Evolutionary conservation across 2,888 invertebrate genomes (phyloP).

Genomic region (Phortica magna): DNA sequence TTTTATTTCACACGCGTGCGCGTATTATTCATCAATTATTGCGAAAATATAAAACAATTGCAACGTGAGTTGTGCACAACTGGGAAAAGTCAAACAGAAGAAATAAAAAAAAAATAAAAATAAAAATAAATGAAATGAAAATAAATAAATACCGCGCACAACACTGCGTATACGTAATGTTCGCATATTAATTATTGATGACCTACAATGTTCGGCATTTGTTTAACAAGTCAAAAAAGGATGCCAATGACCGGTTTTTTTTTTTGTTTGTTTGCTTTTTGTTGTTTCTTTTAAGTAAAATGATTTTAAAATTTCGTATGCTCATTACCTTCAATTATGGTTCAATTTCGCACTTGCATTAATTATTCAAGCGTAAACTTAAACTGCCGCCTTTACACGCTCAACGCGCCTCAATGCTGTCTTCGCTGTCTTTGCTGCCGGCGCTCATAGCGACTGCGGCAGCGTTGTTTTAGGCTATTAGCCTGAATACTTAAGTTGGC

Average conservation of each 20-base stretch:
- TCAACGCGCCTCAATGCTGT: neutral
- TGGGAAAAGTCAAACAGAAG: constrained; percentile 39
- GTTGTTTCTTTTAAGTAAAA: constrained; percentile 33
- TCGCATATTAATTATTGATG: constrained; percentile 46
- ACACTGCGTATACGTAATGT: constrained; percentile 16
- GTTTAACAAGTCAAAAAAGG: neutral
- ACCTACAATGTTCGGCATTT: neutral
- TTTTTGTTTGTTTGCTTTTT: too few species aligned
- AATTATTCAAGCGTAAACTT: constrained; percentile 45
- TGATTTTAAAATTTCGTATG: constrained; percentile 45
- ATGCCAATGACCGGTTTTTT: neutral
- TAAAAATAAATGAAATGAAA: constrained; percentile 16
- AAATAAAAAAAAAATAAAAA: constrained; percentile 37
- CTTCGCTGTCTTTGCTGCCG: neutral
- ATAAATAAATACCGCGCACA: neutral
- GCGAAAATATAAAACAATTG: too few species aligned
- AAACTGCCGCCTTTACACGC: neutral
- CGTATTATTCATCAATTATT: too few species aligned
- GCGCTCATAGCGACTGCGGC: neutral
- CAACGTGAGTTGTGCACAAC: neutral
- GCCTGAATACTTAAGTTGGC: constrained; percentile 63
- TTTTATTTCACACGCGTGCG: too few species aligned
- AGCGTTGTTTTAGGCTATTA: constrained; percentile 51
- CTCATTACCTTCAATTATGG: constrained; percentile 44
- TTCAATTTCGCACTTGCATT: constrained; percentile 50